Evolutionary conservation across 2,888 invertebrate genomes (phyloP), one percentile per base, ranked within the genome.

Genomic region (Thyatira batis): DNA sequence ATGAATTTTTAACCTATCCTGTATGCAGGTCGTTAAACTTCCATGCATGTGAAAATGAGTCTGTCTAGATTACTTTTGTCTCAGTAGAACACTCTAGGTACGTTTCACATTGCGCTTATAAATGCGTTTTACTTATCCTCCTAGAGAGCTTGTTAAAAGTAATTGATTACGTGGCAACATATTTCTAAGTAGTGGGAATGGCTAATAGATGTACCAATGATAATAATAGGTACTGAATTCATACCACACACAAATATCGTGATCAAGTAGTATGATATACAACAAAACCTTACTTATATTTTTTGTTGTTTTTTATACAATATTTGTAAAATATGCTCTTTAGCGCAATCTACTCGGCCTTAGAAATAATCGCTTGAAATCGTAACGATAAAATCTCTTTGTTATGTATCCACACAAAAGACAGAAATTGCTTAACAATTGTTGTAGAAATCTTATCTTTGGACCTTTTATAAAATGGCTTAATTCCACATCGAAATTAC

Each of bases 121-220:
- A 46, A 52, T 54, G 57, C 53, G 45, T 51, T 60, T 57, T 54
- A 49, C 27, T 17, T 57, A 57, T 58, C 58, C 57, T 58, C 61
- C 54, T 53, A 53, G 63, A 65, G 63, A 76, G 71, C 77, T 74
- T 73, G 79, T 76, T 77, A 75, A 60, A 52, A 65, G 66, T 75
- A 80, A 85, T 85, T 87, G 86, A 87, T 87, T 85, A 86, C 78
- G 70, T 73, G 73, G 71, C 79, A 74, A 76, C 76, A n/a, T n/a
- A n/a, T n/a, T n/a, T n/a, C n/a, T n/a, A n/a, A n/a, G n/a, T n/a
- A n/a, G n/a, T n/a, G n/a, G n/a, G n/a, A n/a, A n/a, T n/a, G n/a
- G n/a, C n/a, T n/a, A n/a, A n/a, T n/a, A n/a, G n/a, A n/a, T n/a
- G n/a, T n/a, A 70, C 65, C 67, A 69, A 78, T 79, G 79, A 83